Conservation (phyloP, 2,113 vertebrate genomes). For the Tachysurus vachellii region DNA sequence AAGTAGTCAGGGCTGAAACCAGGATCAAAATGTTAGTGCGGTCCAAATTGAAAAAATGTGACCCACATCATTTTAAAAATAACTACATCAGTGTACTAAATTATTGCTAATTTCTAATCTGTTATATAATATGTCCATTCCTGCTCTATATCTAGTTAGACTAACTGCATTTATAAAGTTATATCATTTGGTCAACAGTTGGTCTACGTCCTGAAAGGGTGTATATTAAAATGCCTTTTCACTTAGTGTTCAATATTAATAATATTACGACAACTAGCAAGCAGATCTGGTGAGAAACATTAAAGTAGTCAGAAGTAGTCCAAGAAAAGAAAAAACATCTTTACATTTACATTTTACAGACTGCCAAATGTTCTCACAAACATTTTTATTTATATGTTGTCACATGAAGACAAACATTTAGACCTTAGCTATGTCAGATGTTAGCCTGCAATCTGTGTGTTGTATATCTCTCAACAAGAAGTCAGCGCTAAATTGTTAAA, state of each 20-base stretch:
- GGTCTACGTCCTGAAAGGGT: background rate
- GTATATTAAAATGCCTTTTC: background rate
- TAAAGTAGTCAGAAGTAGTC: background rate
- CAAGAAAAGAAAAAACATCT: background rate
- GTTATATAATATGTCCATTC: background rate
- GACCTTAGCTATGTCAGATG: background rate
- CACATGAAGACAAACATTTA: background rate
- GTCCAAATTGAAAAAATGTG: background rate
- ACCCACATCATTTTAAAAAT: background rate
- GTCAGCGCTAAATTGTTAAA: background rate
- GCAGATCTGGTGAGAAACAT: background rate
- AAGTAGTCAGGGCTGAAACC: background rate
- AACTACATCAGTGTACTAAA: background rate
- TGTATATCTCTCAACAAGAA: background rate
- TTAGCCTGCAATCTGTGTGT: background rate
- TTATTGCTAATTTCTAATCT: background rate
- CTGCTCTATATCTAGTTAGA: background rate
- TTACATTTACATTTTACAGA: conserved; percentile 1
- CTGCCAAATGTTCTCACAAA: background rate
- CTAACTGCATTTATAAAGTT: background rate
- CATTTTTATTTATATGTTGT: background rate
- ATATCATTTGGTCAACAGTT: background rate
- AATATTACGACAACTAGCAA: background rate
- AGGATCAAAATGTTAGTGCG: background rate
- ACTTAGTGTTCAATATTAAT: background rate